Evolutionary conservation across 2,797 vertebrate genomes (phyloP).

Genomic region (Discoglossus pictus): DNA sequence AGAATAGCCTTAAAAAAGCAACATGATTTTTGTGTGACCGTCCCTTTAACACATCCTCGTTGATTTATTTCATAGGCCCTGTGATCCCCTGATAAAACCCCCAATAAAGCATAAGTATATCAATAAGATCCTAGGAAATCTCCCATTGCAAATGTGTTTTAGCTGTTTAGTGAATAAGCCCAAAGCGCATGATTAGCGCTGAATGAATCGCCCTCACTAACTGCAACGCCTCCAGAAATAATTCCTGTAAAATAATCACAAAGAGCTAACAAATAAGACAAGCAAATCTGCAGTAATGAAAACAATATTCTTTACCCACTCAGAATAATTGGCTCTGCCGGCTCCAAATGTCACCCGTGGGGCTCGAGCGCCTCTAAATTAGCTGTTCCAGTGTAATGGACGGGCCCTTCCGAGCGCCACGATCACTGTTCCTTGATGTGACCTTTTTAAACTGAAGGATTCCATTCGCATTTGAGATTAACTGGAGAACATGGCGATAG

Average conservation of each 20-base stretch:
- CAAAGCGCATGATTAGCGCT: too few relatives aligned
- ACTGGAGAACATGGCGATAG: constrained; percentile 39
- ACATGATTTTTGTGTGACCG: too few relatives aligned
- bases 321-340: constrained; percentile 32
- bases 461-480: constrained; percentile 39
- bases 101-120: too few relatives aligned
- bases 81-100: too few relatives aligned
- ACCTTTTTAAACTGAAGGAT: constrained; percentile 44
- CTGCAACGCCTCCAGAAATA: not conserved
- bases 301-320: constrained; percentile 33
- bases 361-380: constrained; percentile 43
- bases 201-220: too few relatives aligned
- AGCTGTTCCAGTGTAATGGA: constrained; percentile 48
- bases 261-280: not conserved
- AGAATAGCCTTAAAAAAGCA: too few relatives aligned
- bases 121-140: too few relatives aligned
- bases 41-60: too few relatives aligned
- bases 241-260: not conserved
- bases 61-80: too few relatives aligned
- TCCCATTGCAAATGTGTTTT: too few relatives aligned
- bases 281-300: constrained; percentile 28
- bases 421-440: constrained; percentile 42
- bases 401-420: constrained; percentile 38
- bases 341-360: constrained; percentile 44
- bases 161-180: too few relatives aligned